Percentiles rank a stretch among this genome's conserved stretches.
phyloP scores from a whole-genome alignment of 2,888 invertebrate species.

The Lasius fuliginosus region DNA sequence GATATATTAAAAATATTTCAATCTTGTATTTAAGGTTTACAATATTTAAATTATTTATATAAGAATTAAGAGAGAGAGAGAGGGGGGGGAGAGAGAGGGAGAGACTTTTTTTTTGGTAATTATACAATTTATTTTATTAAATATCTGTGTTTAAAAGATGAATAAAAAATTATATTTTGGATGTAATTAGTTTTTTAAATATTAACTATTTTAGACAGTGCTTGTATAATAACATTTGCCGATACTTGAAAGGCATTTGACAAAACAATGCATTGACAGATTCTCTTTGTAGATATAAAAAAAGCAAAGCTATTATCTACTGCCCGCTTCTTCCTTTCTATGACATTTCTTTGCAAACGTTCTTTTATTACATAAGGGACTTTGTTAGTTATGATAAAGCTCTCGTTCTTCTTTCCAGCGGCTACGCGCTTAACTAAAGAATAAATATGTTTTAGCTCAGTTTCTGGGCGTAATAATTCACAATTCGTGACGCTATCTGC shows the following conservation, averaged over 20 bases:
- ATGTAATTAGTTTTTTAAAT: too few relatives aligned
- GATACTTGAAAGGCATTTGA: neutral
- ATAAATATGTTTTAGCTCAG: slow-evolving; percentile 14
- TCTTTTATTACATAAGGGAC: slow-evolving; percentile 17
- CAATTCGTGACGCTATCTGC: neutral
- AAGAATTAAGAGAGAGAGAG: neutral
- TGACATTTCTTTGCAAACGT: slow-evolving; percentile 22
- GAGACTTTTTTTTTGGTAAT: neutral
- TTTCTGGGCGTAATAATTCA: slow-evolving; percentile 21
- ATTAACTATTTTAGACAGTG: neutral
- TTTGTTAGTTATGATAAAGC: neutral
- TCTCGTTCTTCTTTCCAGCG: slow-evolving; percentile 18
- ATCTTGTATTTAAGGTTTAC: neutral
- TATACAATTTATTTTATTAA: neutral
- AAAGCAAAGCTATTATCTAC: slow-evolving; percentile 22
- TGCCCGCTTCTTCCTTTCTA: slow-evolving; percentile 18
- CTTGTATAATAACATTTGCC: neutral
- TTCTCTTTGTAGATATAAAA: slow-evolving; percentile 4
- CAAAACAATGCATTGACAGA: neutral
- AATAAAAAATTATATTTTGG: neutral
- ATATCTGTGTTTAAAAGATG: neutral
- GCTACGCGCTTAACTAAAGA: slow-evolving; percentile 26
- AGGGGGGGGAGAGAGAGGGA: too few relatives aligned
- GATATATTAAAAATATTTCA: neutral
- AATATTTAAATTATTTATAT: neutral